These are phyloP conservation scores for Climacteris rufus DNA, from an alignment of 2,113 vertebrate species.

Conservation along the genomic window DNA sequence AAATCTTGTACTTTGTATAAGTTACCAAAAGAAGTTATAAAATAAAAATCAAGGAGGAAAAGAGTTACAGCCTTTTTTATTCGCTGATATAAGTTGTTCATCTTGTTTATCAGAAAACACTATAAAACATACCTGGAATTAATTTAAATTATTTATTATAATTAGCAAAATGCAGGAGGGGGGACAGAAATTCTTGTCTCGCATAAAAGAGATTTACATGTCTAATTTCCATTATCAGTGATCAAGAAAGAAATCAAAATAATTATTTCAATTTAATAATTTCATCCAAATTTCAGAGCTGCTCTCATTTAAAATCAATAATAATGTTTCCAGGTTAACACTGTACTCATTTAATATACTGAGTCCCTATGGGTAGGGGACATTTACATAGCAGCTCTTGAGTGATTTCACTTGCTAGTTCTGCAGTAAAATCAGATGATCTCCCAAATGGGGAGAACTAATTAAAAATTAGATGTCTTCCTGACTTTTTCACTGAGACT, in stretches of 20 bases:
- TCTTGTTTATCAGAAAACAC: not conserved
- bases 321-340: slow-evolving; percentile 50
- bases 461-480: slow-evolving; percentile 55
- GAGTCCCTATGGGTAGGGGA: not conserved
- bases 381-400: slow-evolving; percentile 44
- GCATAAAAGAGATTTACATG: not conserved
- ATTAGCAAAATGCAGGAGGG: not conserved
- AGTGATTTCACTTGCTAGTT: slow-evolving; percentile 53
- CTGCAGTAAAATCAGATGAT: slow-evolving; percentile 44
- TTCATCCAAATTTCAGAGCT: not conserved
- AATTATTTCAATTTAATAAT: not conserved
- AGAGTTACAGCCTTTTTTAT: not conserved
- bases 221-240: not conserved
- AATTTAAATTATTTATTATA: not conserved
- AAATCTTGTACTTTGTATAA: not conserved
- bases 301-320: slow-evolving; percentile 29
- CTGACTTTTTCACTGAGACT: slow-evolving; percentile 31
- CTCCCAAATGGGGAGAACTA: slow-evolving; percentile 52
- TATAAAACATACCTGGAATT: not conserved
- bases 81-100: not conserved
- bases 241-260: slow-evolving; percentile 4
- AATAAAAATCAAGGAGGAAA: not conserved
- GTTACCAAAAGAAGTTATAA: not conserved
- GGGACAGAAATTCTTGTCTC: not conserved
- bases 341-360: slow-evolving; percentile 11